A percentile compares a stretch with the other conserved stretches of the same genome.
phyloP scores from a whole-genome alignment of 2,113 vertebrate species.

The Haliaeetus leucogaster region DNA sequence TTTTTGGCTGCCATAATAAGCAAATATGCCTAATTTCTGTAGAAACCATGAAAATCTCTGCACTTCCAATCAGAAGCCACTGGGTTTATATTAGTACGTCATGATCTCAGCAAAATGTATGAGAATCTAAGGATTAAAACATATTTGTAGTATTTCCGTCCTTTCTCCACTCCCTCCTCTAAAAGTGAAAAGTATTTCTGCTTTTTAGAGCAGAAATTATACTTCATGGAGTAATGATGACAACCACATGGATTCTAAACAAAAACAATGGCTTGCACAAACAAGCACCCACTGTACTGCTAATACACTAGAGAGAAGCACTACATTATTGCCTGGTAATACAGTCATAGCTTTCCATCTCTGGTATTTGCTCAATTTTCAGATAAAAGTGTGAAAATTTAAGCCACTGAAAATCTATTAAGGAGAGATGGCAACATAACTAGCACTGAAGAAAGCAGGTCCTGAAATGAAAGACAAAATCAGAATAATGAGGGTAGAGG shows the following conservation, averaged over 20 bases:
- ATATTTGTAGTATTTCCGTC: neutral
- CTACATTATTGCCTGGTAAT: neutral
- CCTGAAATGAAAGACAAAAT: neutral
- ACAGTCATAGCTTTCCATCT: neutral
- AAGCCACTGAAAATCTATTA: neutral
- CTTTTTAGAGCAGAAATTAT: conserved; percentile 45
- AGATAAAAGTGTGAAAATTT: neutral
- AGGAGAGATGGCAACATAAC: neutral
- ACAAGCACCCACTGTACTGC: neutral
- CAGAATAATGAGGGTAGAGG: neutral
- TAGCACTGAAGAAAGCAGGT: neutral
- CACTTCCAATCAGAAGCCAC: neutral
- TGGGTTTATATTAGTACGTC: neutral
- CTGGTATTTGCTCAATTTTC: neutral
- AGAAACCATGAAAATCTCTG: neutral
- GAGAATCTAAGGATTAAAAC: neutral
- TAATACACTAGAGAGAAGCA: neutral
- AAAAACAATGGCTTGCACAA: neutral
- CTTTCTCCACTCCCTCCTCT: neutral
- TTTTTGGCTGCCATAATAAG: neutral
- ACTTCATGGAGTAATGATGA: conserved; percentile 6
- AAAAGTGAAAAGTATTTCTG: conserved; percentile 7
- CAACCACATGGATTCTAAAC: conserved; percentile 4
- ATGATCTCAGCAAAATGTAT: neutral
- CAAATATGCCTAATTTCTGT: neutral